A percentile compares a stretch with the other conserved stretches of the same genome.
Evolutionary conservation across 2,113 vertebrate genomes (phyloP).

Genomic region (Cryptomyrus ogoouensis): DNA sequence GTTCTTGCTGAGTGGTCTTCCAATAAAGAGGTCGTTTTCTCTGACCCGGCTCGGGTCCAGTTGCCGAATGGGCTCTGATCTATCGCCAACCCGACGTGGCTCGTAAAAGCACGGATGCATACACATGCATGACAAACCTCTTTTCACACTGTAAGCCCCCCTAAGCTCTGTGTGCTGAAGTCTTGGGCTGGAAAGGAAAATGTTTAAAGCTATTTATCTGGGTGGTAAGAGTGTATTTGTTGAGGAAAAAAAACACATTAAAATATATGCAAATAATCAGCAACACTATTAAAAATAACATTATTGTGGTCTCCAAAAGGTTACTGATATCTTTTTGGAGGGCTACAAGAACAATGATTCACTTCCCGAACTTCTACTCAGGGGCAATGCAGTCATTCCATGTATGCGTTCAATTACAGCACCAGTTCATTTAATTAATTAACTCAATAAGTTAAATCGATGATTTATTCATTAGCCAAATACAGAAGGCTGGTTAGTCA

Average conservation of each 20-base stretch:
- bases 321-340: neutral
- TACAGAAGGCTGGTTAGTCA: neutral
- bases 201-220: neutral
- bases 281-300: neutral
- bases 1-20: slow-evolving; percentile 19
- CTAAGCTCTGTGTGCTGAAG: neutral
- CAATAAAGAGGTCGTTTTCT: slow-evolving; percentile 32
- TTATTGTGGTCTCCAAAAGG: neutral
- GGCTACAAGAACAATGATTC: neutral
- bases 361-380: neutral
- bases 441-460: neutral
- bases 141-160: slow-evolving; percentile 12
- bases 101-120: slow-evolving; percentile 29
- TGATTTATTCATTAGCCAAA: neutral
- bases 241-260: neutral
- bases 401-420: neutral
- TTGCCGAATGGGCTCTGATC: slow-evolving; percentile 23
- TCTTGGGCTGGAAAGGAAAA: neutral
- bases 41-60: slow-evolving; percentile 24
- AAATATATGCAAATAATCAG: neutral
- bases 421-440: neutral
- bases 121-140: neutral
- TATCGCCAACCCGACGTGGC: slow-evolving; percentile 21
- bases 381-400: neutral
- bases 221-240: neutral